Base-by-base conservation (phyloP, 2,888 invertebrate species). In the Mimumesa dahlbomi region DNA sequence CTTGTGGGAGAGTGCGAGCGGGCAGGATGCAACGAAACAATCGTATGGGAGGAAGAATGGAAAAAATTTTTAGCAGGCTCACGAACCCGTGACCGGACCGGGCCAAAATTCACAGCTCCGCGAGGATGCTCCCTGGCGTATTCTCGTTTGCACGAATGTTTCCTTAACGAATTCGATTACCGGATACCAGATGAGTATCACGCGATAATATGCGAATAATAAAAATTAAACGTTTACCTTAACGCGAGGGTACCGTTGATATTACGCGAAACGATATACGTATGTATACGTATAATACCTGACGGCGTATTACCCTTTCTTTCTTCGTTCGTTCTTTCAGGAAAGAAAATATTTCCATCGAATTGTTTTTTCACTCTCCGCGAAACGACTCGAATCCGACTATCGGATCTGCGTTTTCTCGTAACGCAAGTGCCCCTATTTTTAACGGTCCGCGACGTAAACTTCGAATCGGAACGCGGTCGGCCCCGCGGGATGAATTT, bases 1-100 rank as follows among this genome's bases (percentile, higher is more conserved):
- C 64, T 72, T 79, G 83, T 81, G 84, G 79, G 83, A 83, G 84
- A 81, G 78, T 73, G 73, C 40, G 46, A 54, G 71, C 64, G 66
- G 82, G 77, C 85, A 86, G 85, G 85, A 86, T 85, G 83, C 84
- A 74, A 82, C 80, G 84, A 84, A 84, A 87, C 86, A 87, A 87
- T 87, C 79, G 84, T 75, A n/a, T 76, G 81, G 63, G 73, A 82
- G 82, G 80, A 82, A 81, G 81, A 82, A 72, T 72, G 77, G 70
- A 68, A 69, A 77, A 82, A 83, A 79, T 81, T 78, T 85, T 83
- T 73, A 81, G 81, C 77, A 73, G 75, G 81, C 73, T 77, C 84
- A 84, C 82, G 81, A 75, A 79, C 52, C 85, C 85, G 85, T 86
- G 83, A 85, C 84, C 79, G 73, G 58, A 69, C 67, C 75, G 48